Evolutionary conservation across 2,888 invertebrate species (phyloP).

Genomic region (Drosophila subsilvestris): DNA sequence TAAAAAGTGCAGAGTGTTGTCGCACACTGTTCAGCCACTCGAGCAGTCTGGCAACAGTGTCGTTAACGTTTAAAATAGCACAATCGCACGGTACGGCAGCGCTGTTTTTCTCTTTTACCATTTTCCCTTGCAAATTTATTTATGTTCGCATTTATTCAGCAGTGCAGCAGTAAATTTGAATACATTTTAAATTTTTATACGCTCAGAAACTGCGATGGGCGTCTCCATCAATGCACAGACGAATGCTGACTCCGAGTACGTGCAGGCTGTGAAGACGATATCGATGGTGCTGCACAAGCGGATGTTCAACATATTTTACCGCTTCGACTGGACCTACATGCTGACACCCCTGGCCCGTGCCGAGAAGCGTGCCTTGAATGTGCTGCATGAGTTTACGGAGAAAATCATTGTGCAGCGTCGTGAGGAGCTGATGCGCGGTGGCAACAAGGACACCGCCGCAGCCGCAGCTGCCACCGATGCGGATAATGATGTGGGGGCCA

Average conservation of each 20-base stretch:
- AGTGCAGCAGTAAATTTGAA: not conserved
- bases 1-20: not conserved
- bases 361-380: constrained; percentile 84
- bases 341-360: constrained; percentile 86
- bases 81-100: not conserved
- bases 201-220: constrained; percentile 95
- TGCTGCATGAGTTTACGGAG: constrained; percentile 86
- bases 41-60: not conserved
- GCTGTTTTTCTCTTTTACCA: not conserved
- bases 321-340: constrained; percentile 83
- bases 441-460: not conserved
- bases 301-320: constrained; percentile 83
- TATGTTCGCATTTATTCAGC: not conserved
- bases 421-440: constrained; percentile 77
- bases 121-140: not conserved
- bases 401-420: constrained; percentile 85
- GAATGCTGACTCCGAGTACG: constrained; percentile 89
- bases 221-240: constrained; percentile 89
- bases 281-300: constrained; percentile 82
- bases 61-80: not conserved
- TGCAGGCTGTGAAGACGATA: constrained; percentile 88
- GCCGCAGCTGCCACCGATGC: constrained; percentile 61
- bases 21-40: not conserved
- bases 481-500: constrained; percentile 85
- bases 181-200: constrained; percentile 48